phyloP scores from a whole-genome alignment of 2,113 vertebrate species.

The Alligator sinensis region DNA sequence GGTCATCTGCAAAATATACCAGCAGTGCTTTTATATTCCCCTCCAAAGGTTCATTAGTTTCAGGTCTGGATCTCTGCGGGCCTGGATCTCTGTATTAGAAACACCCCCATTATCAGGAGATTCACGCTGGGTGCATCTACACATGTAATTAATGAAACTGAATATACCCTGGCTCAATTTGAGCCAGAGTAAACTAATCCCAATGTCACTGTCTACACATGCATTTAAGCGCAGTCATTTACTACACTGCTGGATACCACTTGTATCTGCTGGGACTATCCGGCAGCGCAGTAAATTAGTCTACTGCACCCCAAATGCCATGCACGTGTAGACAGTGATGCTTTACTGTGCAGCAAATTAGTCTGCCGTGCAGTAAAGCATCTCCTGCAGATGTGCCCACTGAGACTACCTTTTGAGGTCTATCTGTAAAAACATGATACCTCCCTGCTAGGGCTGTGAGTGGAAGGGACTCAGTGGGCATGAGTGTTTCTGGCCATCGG shows the following conservation, averaged over 20 bases:
- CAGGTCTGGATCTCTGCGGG: not conserved
- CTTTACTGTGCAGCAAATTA: too few species aligned
- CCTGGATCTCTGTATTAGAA: not conserved
- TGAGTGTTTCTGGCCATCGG: not conserved
- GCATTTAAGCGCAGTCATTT: too few species aligned
- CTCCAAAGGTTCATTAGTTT: not conserved
- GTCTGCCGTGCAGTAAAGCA: too few species aligned
- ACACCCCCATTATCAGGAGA: not conserved
- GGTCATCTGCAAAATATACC: conserved; percentile 37
- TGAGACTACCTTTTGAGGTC: conserved; percentile 1
- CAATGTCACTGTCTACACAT: too few species aligned
- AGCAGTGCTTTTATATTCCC: conserved; percentile 24
- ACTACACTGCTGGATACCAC: too few species aligned
- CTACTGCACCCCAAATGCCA: too few species aligned
- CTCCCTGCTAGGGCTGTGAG: not conserved
- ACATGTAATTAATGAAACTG: too few species aligned
- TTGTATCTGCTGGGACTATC: too few species aligned
- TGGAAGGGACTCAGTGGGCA: not conserved
- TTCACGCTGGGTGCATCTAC: too few species aligned
- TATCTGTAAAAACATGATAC: not conserved
- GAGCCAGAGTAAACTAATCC: not conserved
- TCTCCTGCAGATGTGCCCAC: too few species aligned
- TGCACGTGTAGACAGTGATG: too few species aligned
- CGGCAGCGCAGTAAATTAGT: too few species aligned
- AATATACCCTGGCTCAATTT: not conserved